phyloP scores from a whole-genome alignment of 1,140 invertebrate species.

The Lutraria rhynchaena region DNA sequence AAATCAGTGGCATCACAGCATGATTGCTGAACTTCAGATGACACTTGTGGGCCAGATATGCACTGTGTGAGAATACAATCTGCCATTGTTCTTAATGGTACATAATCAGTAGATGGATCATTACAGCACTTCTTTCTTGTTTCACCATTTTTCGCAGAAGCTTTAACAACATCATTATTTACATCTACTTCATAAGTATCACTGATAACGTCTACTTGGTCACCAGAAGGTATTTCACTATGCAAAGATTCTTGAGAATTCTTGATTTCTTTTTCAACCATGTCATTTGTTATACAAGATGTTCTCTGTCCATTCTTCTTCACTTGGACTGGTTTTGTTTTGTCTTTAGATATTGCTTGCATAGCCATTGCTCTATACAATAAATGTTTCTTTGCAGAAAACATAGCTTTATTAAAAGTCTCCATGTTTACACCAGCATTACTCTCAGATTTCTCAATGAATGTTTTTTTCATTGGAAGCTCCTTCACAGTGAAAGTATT shows the following conservation, averaged over 20 bases:
- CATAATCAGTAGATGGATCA: background rate
- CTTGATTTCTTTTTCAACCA: background rate
- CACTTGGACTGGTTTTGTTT: background rate
- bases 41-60: conserved; percentile 7
- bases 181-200: background rate
- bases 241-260: background rate
- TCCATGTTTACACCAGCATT: background rate
- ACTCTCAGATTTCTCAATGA: background rate
- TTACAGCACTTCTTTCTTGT: background rate
- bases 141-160: background rate
- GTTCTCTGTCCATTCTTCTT: background rate
- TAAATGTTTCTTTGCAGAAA: conserved; percentile 17
- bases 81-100: background rate
- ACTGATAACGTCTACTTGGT: background rate
- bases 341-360: conserved; percentile 4
- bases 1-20: no score
- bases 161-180: background rate
- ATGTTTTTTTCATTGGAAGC: background rate
- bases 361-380: conserved; percentile 9
- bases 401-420: background rate
- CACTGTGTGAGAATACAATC: conserved; percentile 15
- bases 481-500: conserved; percentile 21
- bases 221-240: no score
- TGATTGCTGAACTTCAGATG: no score
- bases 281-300: conserved; percentile 1